Base-by-base conservation (phyloP, 1,140 invertebrate species). In the Musca domestica region DNA sequence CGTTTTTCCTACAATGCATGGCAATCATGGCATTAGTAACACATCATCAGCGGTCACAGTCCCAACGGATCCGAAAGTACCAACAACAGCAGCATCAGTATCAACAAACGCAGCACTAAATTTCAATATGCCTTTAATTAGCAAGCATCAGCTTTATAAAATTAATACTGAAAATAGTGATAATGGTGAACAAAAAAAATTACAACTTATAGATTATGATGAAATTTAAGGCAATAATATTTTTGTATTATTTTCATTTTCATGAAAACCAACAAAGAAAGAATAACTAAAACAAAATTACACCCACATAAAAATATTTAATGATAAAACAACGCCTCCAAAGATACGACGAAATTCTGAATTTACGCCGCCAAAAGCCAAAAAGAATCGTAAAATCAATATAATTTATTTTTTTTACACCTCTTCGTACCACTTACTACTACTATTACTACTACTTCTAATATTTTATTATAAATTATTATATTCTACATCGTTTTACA, bases 1-100 rank as follows among this genome's bases (percentile, higher is more conserved):
- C n/a, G 63, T 64, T 64, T 61, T 61, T 20, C 17, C 56, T 20
- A 34, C 56, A 17, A 34, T 41, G 34, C 34, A 41, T 41, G 34
- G 34, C 10, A 41, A 41, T 41, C 34, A 41, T 12, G 4, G 34
- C 34, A 5, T 41, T 41, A 41, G 34, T 41, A 41, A 2, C 34
- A 52, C 74, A 73, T 70, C 70, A 73, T 61, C 61, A 51, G 54
- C 52, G 56, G 46, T 22, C 25, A 67, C 49, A 22, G 27, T 6
- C 19, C 4, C 19, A 58, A n/a, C 15, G 30, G 12, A 14, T 27
- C 0, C 56, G 34, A 34, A 6, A 41, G 6, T 14, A 56, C 0
- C 52, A 56, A 25, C 22, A 25, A 15, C 56, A 19, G 27, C n/a
- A 19, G 56, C 19, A 41, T 19, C 20, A 51, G 9, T 17, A 61